Conservation (phyloP, 2,888 invertebrate species). For the Urechis unicinctus region DNA sequence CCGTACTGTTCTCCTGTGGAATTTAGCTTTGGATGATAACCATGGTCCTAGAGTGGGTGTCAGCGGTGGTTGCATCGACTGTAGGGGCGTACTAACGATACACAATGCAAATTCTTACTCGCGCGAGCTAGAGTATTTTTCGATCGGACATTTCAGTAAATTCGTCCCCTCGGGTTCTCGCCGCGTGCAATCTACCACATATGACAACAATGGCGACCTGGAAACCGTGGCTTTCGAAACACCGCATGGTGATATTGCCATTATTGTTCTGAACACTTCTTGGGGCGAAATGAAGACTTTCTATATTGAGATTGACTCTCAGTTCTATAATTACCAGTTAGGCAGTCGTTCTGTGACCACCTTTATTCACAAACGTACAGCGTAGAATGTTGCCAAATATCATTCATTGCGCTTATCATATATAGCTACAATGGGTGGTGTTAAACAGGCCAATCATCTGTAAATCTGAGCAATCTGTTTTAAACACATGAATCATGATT, state of each 20-base stretch:
- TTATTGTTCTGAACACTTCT: constrained; percentile 8
- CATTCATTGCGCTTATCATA: too few relatives aligned
- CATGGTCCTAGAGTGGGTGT: constrained; percentile 16
- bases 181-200: constrained; percentile 5
- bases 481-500: too few relatives aligned
- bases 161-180: constrained; percentile 12
- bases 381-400: too few relatives aligned
- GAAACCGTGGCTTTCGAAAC: constrained; percentile 12
- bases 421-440: too few relatives aligned
- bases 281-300: constrained; percentile 5
- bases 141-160: constrained; percentile 17
- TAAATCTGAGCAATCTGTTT: too few relatives aligned
- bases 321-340: constrained; percentile 5
- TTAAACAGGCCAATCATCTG: too few relatives aligned
- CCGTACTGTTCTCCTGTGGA: constrained; percentile 17
- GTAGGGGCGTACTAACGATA: constrained; percentile 17
- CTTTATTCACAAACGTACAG: too few relatives aligned
- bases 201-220: constrained; percentile 2
- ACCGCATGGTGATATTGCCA: constrained; percentile 9
- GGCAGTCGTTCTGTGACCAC: constrained; percentile 3
- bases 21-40: constrained; percentile 16
- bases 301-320: constrained; percentile 3
- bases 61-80: constrained; percentile 16
- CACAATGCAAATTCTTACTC: constrained; percentile 1
- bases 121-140: constrained; percentile 13